These are phyloP conservation scores for Pipistrellus kuhlii DNA, from an alignment of 2,797 vertebrate genomes.

Conservation along the genomic window DNA sequence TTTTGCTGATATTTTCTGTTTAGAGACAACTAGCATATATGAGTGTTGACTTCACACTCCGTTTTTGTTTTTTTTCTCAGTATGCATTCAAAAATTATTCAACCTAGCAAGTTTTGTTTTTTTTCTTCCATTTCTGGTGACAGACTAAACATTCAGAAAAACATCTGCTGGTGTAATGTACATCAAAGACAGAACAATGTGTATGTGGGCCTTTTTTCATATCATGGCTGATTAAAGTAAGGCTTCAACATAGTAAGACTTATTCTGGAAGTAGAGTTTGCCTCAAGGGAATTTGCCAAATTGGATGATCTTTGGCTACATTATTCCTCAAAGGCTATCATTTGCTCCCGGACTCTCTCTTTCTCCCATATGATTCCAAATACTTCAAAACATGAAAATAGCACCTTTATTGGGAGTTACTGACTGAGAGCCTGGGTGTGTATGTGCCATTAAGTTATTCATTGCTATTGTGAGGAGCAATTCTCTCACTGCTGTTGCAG, in stretches of 20 bases:
- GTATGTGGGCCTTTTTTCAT: background rate
- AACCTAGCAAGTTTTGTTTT: background rate
- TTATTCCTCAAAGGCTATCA: background rate
- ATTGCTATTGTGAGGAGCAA: background rate
- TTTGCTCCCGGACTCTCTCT: background rate
- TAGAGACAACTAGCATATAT: background rate
- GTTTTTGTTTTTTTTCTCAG: background rate
- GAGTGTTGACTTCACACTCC: background rate
- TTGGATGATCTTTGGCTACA: background rate
- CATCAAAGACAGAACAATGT: background rate
- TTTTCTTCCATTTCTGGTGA: background rate
- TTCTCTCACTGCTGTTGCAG: background rate
- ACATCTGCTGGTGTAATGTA: background rate
- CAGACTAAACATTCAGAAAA: constrained; percentile 10
- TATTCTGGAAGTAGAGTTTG: background rate
- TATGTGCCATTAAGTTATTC: background rate
- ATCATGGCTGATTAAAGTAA: background rate
- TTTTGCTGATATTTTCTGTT: constrained; percentile 6
- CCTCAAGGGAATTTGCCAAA: background rate
- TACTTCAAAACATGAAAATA: background rate
- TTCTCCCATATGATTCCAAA: background rate
- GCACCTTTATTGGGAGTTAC: background rate
- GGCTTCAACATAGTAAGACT: background rate
- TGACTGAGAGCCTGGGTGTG: background rate
- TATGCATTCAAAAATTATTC: background rate